A percentile compares a stretch with the other conserved stretches of the same genome.
Evolutionary conservation across 2,113 vertebrate species (phyloP).

Genomic region (Equus quagga): DNA sequence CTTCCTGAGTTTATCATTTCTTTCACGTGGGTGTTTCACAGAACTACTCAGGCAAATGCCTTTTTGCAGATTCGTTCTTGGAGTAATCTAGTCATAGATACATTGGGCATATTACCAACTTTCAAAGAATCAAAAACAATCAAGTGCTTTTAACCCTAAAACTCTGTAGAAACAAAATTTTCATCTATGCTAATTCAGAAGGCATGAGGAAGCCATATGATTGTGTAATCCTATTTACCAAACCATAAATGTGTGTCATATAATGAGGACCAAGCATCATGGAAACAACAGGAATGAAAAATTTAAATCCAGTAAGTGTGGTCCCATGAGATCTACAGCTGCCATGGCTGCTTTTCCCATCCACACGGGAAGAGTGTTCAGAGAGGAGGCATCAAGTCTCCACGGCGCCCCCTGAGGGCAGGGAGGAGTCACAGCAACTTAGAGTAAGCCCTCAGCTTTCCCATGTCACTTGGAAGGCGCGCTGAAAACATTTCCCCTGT

Average conservation of each 20-base stretch:
- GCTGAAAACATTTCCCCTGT: background rate
- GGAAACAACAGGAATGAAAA: background rate
- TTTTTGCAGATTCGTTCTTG: background rate
- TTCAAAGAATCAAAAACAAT: background rate
- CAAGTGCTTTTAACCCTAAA: background rate
- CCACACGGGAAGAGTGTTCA: background rate
- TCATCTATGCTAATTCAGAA: background rate
- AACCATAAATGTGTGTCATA: background rate
- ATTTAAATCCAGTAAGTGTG: background rate
- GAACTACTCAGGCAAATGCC: constrained; percentile 15
- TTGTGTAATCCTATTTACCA: background rate
- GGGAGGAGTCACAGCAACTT: background rate
- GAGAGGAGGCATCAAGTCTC: background rate
- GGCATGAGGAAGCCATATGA: background rate
- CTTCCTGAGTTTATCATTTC: constrained; percentile 1
- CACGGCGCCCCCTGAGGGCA: background rate
- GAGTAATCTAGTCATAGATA: background rate
- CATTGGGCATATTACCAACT: background rate
- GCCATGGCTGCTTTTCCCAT: background rate
- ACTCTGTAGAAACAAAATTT: background rate
- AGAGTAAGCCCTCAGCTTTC: background rate
- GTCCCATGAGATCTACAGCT: background rate
- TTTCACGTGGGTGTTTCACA: background rate
- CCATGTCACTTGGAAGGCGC: background rate
- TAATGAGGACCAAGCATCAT: background rate